Percentiles rank a stretch among this genome's conserved stretches.
phyloP scores from a whole-genome alignment of 2,888 invertebrate species.

The Iselma pallidipennis region DNA sequence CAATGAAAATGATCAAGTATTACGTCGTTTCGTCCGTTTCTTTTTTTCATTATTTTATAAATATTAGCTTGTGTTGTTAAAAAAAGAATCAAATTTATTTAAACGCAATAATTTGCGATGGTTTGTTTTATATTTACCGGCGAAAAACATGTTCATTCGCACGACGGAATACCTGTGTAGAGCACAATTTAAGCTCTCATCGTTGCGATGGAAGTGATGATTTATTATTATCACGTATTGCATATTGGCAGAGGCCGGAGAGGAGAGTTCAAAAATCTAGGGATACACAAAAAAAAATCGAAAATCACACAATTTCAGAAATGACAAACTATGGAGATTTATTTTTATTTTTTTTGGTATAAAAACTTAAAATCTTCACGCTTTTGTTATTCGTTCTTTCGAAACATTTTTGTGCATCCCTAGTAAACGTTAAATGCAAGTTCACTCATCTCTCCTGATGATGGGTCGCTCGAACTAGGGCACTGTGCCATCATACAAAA shows the following conservation, averaged over 20 bases:
- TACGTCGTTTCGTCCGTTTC: conserved; percentile 1
- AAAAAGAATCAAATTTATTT: background rate
- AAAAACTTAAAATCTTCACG: too few species aligned
- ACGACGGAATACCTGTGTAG: conserved; percentile 17
- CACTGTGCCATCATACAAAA: conserved; percentile 47
- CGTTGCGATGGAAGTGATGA: conserved; percentile 13
- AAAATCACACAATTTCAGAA: background rate
- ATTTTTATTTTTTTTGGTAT: too few species aligned
- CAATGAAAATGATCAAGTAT: conserved; percentile 6
- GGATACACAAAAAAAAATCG: background rate
- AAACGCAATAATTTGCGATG: background rate
- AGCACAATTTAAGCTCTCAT: conserved; percentile 1
- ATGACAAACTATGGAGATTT: conserved; percentile 3
- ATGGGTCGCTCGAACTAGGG: conserved; percentile 44
- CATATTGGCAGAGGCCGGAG: conserved; percentile 15
- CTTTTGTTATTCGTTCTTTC: too few species aligned
- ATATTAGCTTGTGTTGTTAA: background rate
- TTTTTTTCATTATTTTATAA: background rate
- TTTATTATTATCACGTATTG: conserved; percentile 18
- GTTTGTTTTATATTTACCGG: background rate
- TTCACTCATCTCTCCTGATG: conserved; percentile 12
- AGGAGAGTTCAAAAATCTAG: background rate
- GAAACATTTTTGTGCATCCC: too few species aligned
- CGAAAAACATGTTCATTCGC: conserved; percentile 11
- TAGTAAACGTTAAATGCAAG: conserved; percentile 31